These are phyloP conservation scores for Bolinopsis microptera DNA, from an alignment of 37 sponge, comb jelly and placozoan species.

Conservation along the genomic window DNA sequence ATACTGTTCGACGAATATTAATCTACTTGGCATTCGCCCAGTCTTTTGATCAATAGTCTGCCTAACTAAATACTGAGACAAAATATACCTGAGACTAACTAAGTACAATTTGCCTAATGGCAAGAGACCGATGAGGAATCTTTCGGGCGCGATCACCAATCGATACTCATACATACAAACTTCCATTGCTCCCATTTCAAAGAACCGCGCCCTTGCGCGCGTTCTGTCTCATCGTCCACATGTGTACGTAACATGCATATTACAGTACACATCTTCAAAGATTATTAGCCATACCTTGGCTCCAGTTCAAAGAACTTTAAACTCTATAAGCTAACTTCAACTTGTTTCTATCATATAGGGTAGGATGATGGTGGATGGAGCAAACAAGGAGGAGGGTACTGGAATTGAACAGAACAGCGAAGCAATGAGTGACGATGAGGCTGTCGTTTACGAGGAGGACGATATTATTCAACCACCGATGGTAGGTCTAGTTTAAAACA, in stretches of 20 bases:
- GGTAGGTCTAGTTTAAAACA: background rate
- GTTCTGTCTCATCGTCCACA: background rate
- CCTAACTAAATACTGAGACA: too few species aligned
- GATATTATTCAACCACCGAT: background rate
- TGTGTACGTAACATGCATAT: too few species aligned
- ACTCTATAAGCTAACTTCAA: background rate
- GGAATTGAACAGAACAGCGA: background rate
- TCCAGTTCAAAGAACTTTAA: too few species aligned
- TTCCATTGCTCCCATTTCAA: background rate
- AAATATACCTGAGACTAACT: too few species aligned
- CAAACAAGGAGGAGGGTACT: background rate
- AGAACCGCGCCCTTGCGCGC: background rate
- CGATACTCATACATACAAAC: background rate
- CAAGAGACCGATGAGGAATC: too few species aligned
- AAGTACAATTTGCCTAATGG: too few species aligned
- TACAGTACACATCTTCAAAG: too few species aligned
- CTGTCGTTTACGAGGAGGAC: background rate
- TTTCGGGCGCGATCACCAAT: background rate
- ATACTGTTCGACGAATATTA: too few species aligned
- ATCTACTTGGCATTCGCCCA: too few species aligned
- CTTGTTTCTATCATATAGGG: background rate
- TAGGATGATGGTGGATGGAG: slow-evolving; percentile 5
- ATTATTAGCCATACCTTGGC: too few species aligned
- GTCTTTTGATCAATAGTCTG: too few species aligned
- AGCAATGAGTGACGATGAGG: background rate